phyloP scores from a whole-genome alignment of 1,140 invertebrate species.

The Drosophila pseudoananassae region DNA sequence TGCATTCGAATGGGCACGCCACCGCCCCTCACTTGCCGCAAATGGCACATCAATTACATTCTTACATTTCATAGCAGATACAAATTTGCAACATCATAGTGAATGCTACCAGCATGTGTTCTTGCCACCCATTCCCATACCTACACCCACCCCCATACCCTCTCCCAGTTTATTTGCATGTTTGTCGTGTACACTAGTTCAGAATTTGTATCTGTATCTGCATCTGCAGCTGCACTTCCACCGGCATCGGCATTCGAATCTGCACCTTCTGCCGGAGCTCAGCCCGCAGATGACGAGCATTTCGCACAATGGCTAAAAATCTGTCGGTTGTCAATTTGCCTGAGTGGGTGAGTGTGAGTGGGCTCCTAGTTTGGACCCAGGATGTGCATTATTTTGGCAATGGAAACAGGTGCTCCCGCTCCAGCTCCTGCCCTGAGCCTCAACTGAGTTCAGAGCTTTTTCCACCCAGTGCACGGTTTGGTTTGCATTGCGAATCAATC shows the following conservation, averaged over 20 bases:
- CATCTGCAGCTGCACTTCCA: conserved; percentile 27
- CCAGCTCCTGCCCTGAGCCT: neutral
- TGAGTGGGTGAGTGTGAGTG: conserved; percentile 6
- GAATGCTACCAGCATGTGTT: conserved; percentile 40
- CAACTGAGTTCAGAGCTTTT: conserved; percentile 5
- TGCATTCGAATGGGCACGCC: conserved; percentile 3
- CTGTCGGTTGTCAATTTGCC: conserved; percentile 68
- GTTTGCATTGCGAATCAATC: conserved; percentile 79
- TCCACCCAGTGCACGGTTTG: conserved; percentile 17
- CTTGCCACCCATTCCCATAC: neutral
- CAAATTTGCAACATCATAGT: conserved; percentile 64
- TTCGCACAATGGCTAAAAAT: conserved; percentile 68
- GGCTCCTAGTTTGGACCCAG: conserved; percentile 15
- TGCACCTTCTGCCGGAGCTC: conserved; percentile 40
- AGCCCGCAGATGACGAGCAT: conserved; percentile 65
- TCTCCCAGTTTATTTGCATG: conserved; percentile 59
- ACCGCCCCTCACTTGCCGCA: conserved; percentile 46
- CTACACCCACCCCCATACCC: conserved; percentile 3
- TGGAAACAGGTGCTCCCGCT: conserved; percentile 26
- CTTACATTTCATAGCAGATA: conserved; percentile 67
- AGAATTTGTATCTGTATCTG: conserved; percentile 22
- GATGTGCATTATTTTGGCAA: conserved; percentile 64
- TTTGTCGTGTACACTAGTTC: conserved; percentile 14
- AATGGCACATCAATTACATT: conserved; percentile 78
- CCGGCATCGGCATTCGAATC: conserved; percentile 35